Evolutionary conservation across 2,797 vertebrate genomes (phyloP), one percentile per base, ranked within the genome.

Genomic region (Amniataba percoides): DNA sequence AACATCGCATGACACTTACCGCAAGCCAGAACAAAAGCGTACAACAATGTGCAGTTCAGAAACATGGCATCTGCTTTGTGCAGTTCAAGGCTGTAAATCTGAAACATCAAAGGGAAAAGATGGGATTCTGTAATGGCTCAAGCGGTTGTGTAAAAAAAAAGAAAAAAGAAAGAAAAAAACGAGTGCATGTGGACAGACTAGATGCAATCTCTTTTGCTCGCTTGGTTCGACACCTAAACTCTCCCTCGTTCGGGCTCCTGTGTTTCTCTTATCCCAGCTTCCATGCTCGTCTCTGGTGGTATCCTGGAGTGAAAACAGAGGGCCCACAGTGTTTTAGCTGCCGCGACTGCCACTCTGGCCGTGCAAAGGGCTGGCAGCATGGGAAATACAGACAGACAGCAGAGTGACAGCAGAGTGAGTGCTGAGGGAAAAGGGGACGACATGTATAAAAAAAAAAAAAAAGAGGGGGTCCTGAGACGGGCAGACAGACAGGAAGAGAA

Each of bases 11-110:
- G 78, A 85, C 75, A 75, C 72, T 89, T 51, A 88, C 83, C 87
- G 52, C 90, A 85, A 88, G 64, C 80, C 86, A 85, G 85, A 88
- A 89, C 82, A 89, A 89, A 90, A 76, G 72, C 64, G 21, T 1
- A 36, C 49, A 84, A 75, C 81, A 87, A 78, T 84, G 80, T 63
- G 69, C 66, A 52, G 68, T 23, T 83, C 73, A 77, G 74, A 80
- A 84, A 88, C 84, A 78, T 19, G 45, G 68, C 73, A 78, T 84
- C 80, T 88, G 86, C 74, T 88, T 77, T 83, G 77, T 48, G 49
- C 56, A 48, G 66, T 84, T 88, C 69, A 80, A 60, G 83, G 88
- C 65, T 67, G 23, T 78, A 78, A 84, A 89, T 88, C 78, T 27
- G 16, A 42, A 74, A 76, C 72, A 84, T 91, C 87, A 88, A 87